Conservation (phyloP, 2,113 vertebrate species). For the Dicaeum eximium region DNA sequence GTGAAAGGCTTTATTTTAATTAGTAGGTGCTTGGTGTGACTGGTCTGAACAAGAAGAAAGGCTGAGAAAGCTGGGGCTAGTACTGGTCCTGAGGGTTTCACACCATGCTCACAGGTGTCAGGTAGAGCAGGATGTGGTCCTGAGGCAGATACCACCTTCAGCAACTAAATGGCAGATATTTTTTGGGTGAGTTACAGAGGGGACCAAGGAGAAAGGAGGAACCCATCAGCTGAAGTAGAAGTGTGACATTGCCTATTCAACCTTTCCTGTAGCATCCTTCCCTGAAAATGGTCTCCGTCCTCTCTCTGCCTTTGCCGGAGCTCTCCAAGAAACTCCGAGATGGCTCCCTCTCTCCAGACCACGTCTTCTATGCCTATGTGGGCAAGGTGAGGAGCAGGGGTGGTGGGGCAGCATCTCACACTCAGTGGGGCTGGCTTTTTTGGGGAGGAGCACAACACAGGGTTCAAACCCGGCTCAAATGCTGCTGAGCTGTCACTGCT, state of each 20-base stretch:
- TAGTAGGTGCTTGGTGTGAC: background rate
- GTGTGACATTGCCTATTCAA: background rate
- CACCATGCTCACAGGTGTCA: accelerated
- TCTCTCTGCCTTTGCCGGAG: slow-evolving; percentile 70
- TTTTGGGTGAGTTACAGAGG: background rate
- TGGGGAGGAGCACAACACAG: background rate
- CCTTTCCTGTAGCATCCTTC: slow-evolving; percentile 59
- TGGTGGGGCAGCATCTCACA: accelerated
- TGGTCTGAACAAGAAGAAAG: background rate
- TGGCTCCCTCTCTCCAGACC: slow-evolving; percentile 67
- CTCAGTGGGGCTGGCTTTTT: accelerated
- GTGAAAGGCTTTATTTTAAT: background rate
- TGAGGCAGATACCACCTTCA: background rate
- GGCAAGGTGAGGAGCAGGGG: slow-evolving; percentile 72
- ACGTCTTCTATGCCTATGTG: slow-evolving; percentile 77
- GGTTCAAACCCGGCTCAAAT: background rate
- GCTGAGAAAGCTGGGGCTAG: background rate
- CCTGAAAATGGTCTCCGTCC: slow-evolving; percentile 28
- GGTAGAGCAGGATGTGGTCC: background rate
- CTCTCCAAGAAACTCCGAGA: slow-evolving; percentile 66
- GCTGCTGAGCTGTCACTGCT: background rate
- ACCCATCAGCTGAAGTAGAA: background rate
- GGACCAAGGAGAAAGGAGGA: background rate
- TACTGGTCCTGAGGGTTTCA: background rate
- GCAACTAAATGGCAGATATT: background rate